Base-by-base conservation (phyloP, 2,113 vertebrate species). In the Danionella cerebrum region DNA sequence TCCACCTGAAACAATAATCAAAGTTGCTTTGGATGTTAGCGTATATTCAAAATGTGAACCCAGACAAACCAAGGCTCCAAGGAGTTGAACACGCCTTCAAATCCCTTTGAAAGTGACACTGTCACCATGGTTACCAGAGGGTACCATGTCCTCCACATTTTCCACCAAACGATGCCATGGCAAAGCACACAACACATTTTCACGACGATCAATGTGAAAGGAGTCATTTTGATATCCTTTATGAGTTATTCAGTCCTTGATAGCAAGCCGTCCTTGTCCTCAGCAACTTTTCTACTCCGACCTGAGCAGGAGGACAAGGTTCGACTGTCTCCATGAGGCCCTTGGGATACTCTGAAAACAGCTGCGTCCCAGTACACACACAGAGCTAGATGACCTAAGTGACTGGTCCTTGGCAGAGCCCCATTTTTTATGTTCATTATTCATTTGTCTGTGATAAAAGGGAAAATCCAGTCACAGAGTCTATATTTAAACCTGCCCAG, bases 121-220 rank as follows among this genome's bases (percentile, higher is more conserved):
- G 84, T 88, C 85, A 78, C 87, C 82, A 87, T 86, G 83, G 84
- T 81, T 80, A 87, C 79, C 73, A 83, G 79, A 83, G 72, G 84
- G 84, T 81, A 84, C 81, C 79, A 76, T 38, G 52, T 83, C 82
- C 85, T 84, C 81, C 76, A 80, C 76, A 83, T 83, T 86, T 83
- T 70, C 78, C 77, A 65, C 72, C 77, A 77, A 70, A 63, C 58
- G 76, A 76, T 80, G 54, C 69, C 77, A 71, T 78, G 73, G 77
- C 74, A 80, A 27, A 21, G 25, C 18, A 64, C 29, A 50, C 47
- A 62, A 59, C 19, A 55, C 25, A 51, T 21, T 50, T 25, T 50
- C 21, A 13, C 18, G 10, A 18, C 39, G 48, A 54, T 24, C 50
- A 50, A 27, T 42, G 25, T 11, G 3, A 19, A 55, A 27, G 10